Evolutionary conservation across 2,797 vertebrate genomes (phyloP), one percentile per base, ranked within the genome.

Genomic region (Spea hammondii): DNA sequence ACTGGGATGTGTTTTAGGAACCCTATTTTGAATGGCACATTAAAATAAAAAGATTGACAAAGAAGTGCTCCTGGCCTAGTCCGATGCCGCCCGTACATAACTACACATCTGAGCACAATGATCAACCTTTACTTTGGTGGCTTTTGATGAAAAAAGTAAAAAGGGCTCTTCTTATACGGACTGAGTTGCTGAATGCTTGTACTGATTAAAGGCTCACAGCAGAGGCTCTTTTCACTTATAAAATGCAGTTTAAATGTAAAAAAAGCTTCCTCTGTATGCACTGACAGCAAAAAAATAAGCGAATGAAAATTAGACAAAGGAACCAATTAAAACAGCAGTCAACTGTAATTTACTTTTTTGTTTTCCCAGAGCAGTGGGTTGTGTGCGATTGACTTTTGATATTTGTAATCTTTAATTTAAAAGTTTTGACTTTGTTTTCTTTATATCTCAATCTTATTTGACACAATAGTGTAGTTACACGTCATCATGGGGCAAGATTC

Each of bases 321-420:
- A 53, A 17, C 65, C 54, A 74, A 77, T 77, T 73, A 77, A 72
- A 82, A 55, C 79, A 77, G 74, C 70, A 77, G 74, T 65, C 54
- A 69, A 5, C 32, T 17, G 5, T 47, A 62, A 72, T 68, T 70
- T 67, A 9, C 8, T 50, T 73, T 13, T 66, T 60, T 12, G 49
- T 59, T 72, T 72, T 71, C 17, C 32, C 44, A 77, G n/a, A 72
- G 54, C 74, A 62, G 65, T 72, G 70, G 74, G 74, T 69, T 48
- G 47, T 48, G 51, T 0, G 53, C 4, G 68, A 17, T 65, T 81
- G 55, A 68, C 55, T 54, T 72, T 64, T 62, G 73, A 73, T 74
- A 49, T 59, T 64, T 70, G 17, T 57, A 71, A 65, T 57, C 68
- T 67, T 51, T 55, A 71, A 71, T 72, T 57, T 45, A 71, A 78